Evolutionary conservation across 2,113 vertebrate species (phyloP), one percentile per base, ranked within the genome.

Genomic region (Antennarius striatus): DNA sequence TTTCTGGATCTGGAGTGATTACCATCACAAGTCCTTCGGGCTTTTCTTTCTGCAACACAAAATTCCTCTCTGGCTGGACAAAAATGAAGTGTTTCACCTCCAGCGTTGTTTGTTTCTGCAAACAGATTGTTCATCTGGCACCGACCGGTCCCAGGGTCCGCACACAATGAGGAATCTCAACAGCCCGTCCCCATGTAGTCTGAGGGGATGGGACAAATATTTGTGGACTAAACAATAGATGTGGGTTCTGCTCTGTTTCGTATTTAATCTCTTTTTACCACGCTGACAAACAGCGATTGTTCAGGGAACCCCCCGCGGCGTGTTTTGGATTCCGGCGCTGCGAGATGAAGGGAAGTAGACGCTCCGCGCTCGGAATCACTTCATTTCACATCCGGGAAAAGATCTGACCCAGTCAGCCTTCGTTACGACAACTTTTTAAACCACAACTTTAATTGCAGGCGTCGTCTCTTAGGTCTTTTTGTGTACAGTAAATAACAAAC

Each of bases 181-280:
- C 30, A 15, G n/a, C 42, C n/a, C 45, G 28, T 42, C 14, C 51
- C 22, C 15, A 2, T 28, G 10, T 49, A 51, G 43, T 54, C 36
- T 6, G 4, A 42, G 15, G 40, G 47, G 62, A 63, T 29, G 2
- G 3, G 6, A 66, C 57, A 75, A 66, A 67, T 52, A 52, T 29
- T 56, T 60, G 30, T 56, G 28, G 45, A 36, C 11, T 56, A 14
- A 70, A 65, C 61, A 70, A 28, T 15, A 57, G 53, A 36, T 58
- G 12, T 40, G 71, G 29, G 32, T 36, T 36, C 32, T 62, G 30
- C 57, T 46, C 30, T 49, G 48, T 15, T 10, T 36, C 30, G 36
- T 16, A 45, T 54, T 54, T 54, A 5, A 43, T 62, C 52, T 10
- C 7, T 32, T 7, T 36, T 36, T 7, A 36, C 32, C 32, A 7